These are phyloP conservation scores for Palloptera scutellata DNA, from an alignment of 2,888 invertebrate genomes.

Conservation along the genomic window DNA sequence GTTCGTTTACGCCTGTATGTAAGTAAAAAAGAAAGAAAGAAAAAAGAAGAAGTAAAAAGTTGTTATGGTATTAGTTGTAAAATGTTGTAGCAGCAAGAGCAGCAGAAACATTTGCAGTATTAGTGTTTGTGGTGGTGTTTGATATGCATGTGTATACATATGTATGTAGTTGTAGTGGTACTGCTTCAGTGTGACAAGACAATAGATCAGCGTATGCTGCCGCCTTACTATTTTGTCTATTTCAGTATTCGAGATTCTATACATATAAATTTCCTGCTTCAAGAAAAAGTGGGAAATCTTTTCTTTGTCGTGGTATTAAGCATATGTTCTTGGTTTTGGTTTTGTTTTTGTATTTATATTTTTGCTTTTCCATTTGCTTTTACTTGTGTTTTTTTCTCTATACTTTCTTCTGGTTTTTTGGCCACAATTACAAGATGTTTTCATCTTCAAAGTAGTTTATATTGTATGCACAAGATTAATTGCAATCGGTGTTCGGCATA, in stretches of 20 bases:
- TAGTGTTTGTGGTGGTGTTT: constrained; percentile 1
- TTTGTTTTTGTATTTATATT: constrained; percentile 19
- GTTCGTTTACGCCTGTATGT: neutral
- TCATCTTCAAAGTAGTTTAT: constrained; percentile 18
- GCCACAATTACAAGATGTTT: constrained; percentile 45
- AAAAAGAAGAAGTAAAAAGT: constrained; percentile 31
- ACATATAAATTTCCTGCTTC: neutral
- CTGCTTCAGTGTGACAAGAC: constrained; percentile 34
- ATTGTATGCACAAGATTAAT: constrained; percentile 52
- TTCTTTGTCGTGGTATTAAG: constrained; percentile 24
- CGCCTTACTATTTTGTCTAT: neutral
- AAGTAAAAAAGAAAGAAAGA: no score
- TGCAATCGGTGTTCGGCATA: constrained; percentile 58
- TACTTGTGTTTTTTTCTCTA: neutral
- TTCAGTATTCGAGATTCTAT: neutral
- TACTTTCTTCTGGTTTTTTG: constrained; percentile 23
- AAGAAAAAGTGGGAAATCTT: constrained; percentile 31
- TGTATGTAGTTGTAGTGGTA: constrained; percentile 39
- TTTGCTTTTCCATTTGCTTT: constrained; percentile 26
- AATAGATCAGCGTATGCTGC: constrained; percentile 21
- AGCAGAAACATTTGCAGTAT: neutral
- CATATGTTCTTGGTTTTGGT: constrained; percentile 20
- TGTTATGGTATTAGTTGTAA: constrained; percentile 38
- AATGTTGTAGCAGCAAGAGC: neutral
- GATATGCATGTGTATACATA: constrained; percentile 38